Conservation (phyloP, 2,797 vertebrate genomes). For the Amblyopsis hoosieri region DNA sequence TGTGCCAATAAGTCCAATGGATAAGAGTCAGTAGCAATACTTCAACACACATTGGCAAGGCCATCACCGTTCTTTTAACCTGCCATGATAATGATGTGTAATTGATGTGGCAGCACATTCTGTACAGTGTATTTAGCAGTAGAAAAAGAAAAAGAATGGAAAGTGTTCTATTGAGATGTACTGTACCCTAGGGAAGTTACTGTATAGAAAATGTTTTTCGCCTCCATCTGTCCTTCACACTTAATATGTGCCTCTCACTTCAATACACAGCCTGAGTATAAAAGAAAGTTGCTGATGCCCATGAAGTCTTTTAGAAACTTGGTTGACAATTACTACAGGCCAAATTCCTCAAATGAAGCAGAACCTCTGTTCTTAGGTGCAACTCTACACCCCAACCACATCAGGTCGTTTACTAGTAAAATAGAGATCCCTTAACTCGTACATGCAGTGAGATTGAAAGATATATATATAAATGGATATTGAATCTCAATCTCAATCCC, state of each 20-base stretch:
- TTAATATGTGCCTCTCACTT: slow-evolving; percentile 66
- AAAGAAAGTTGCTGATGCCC: slow-evolving; percentile 69
- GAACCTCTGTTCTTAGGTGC: slow-evolving; percentile 58
- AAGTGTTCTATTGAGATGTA: too few relatives aligned
- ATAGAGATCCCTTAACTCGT: too few relatives aligned
- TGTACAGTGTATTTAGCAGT: too few relatives aligned
- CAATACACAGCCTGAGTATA: slow-evolving; percentile 68
- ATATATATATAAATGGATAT: too few relatives aligned
- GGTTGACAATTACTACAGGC: slow-evolving; percentile 67
- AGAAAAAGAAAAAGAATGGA: too few relatives aligned
- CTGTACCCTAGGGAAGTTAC: slow-evolving; percentile 58
- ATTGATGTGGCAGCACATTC: too few relatives aligned
- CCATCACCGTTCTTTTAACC: slow-evolving; percentile 57
- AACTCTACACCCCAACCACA: slow-evolving; percentile 48
- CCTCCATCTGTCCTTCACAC: slow-evolving; percentile 69
- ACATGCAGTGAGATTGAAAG: too few relatives aligned
- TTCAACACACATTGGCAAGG: slow-evolving; percentile 44
- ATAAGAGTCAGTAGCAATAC: slow-evolving; percentile 17
- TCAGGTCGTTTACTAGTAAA: slow-evolving; percentile 17
- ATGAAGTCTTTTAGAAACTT: slow-evolving; percentile 71
- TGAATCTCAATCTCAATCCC: too few relatives aligned
- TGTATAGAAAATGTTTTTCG: slow-evolving; percentile 41
- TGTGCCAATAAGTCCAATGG: slow-evolving; percentile 39
- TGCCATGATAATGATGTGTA: slow-evolving; percentile 35
- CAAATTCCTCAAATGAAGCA: slow-evolving; percentile 68